These are phyloP conservation scores for Petrocephalus microphthalmus DNA, from an alignment of 2,113 vertebrate species.

Conservation along the genomic window DNA sequence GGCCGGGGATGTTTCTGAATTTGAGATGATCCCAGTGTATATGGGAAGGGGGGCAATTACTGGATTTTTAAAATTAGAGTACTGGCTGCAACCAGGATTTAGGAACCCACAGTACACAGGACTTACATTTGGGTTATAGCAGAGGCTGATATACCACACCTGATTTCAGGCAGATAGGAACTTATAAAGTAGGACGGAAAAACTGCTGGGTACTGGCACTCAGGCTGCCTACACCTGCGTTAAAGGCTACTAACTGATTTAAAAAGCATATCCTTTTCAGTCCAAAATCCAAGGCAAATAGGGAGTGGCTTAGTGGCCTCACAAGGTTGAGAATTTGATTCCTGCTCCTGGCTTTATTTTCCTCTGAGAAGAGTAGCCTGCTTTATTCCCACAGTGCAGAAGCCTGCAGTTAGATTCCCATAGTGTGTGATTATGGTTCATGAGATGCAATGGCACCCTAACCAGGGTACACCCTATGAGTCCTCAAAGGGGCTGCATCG, in stretches of 20 bases:
- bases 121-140: neutral
- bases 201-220: neutral
- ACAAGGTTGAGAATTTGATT: neutral
- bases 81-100: neutral
- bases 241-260: neutral
- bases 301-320: neutral
- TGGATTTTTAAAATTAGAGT: neutral
- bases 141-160: neutral
- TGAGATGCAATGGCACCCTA: neutral
- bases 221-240: neutral
- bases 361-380: no score
- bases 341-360: no score
- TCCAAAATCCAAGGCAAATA: neutral
- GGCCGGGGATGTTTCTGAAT: neutral
- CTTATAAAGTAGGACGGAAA: neutral
- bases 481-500: neutral
- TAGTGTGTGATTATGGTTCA: neutral
- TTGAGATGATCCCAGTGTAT: neutral
- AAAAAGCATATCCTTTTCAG: neutral
- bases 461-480: neutral
- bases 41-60: neutral
- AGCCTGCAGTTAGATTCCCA: neutral
- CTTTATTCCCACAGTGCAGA: no score
- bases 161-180: neutral
- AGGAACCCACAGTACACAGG: neutral